Evolutionary conservation across 2,797 vertebrate species (phyloP), one percentile per base, ranked within the genome.

Genomic region (Knipowitschia caucasica): DNA sequence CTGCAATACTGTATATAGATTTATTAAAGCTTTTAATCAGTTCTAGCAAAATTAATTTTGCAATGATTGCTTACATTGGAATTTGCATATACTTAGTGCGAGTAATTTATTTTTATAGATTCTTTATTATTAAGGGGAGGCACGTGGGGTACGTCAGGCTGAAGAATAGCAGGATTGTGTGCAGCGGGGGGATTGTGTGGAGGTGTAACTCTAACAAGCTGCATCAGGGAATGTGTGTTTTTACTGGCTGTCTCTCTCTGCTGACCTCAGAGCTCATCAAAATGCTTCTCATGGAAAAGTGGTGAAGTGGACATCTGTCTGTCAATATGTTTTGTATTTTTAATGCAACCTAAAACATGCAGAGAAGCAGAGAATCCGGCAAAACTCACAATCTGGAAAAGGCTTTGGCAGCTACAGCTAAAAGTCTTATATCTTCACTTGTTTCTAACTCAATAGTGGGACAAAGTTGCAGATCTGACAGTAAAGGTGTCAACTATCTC

Each of bases 1-100:
- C 92, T 90, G 91, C 92, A 95, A 96, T 94, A 95, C 93, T 94
- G 93, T 91, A 94, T 96, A 94, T 95, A 96, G 94, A 97, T 96
- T 96, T 96, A 98, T 95, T 95, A 96, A 98, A 95, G 92, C 95
- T 95, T 98, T 96, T 96, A 98, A 98, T 97, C 94, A 95, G 94
- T 94, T 94, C 93, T 95, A 93, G 92, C 92, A 92, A 95, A 95
- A 96, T 94, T 95, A 94, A 98, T 98, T 98, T 95, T 89, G 90
- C 91, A 93, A 92, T 93, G 93, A 97, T 98, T 96, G 93, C 95
- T 97, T 96, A 94, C 93, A 94, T 94, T 95, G 92, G 93, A 95
- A 96, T 98, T 95, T 95, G 94, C 94, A 95, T 96, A 96, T 93
- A 92, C 93, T 96, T 97, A 95, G 92, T 80, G 88, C 86, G 86